These are phyloP conservation scores for Acleris literana DNA, from an alignment of 2,888 invertebrate genomes.

Conservation along the genomic window DNA sequence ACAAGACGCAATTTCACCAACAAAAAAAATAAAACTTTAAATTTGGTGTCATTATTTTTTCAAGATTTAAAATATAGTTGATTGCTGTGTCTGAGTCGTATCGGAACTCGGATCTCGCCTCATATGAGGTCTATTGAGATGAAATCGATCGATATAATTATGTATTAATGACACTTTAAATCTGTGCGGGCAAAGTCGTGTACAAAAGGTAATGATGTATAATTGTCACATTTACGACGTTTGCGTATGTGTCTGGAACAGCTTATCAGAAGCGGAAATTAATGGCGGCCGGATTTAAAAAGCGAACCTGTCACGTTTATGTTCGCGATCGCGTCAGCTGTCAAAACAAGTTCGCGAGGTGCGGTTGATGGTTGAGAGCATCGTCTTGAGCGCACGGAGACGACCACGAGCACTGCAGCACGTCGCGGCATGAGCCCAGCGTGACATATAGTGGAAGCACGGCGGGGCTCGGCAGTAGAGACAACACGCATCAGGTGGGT, in stretches of 20 bases:
- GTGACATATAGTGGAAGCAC: conserved; percentile 15
- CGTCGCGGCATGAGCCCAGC: conserved; percentile 19
- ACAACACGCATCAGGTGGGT: conserved; percentile 56
- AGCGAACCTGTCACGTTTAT: conserved; percentile 22
- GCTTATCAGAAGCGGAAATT: conserved; percentile 12
- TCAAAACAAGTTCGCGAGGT: conserved; percentile 36
- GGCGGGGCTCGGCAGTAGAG: conserved; percentile 3
- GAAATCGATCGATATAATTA: no score
- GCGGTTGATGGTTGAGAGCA: conserved; percentile 24
- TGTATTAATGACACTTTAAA: no score
- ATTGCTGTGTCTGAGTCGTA: no score
- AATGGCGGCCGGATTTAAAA: conserved; percentile 31
- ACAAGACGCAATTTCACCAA: no score
- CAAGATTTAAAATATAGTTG: no score
- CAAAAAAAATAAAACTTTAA: no score
- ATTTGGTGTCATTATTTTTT: no score
- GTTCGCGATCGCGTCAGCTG: conserved; percentile 24
- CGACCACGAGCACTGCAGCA: conserved; percentile 4
- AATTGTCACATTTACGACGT: neutral
- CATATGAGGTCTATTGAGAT: no score
- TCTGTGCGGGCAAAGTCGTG: no score
- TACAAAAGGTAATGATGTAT: no score
- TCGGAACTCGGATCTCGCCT: no score
- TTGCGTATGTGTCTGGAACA: conserved; percentile 54
- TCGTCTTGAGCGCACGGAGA: neutral